Conservation (phyloP, 30 jellyfish, hydroid and myxozoan species). For the Turritopsis rubra region DNA sequence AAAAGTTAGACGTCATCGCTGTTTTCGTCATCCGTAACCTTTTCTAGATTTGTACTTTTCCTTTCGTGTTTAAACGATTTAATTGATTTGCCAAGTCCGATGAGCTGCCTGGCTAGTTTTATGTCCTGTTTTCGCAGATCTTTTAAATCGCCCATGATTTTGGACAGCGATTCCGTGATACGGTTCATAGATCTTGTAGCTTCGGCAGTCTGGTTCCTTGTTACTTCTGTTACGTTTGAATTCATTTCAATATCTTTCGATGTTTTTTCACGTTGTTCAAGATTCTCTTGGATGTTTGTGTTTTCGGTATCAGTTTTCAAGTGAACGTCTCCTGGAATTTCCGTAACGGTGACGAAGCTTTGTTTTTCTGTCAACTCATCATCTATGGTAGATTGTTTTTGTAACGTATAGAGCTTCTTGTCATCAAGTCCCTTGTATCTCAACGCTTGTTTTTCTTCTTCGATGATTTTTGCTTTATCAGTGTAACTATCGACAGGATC, state of each 20-base stretch:
- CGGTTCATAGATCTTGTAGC: slow-evolving; percentile 44
- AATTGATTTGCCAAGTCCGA: slow-evolving; percentile 67
- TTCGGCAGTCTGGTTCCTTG: not conserved
- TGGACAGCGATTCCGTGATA: slow-evolving; percentile 55
- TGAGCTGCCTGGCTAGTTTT: slow-evolving; percentile 60
- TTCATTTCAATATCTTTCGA: not conserved
- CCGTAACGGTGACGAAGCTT: not conserved
- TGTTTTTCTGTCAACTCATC: not conserved
- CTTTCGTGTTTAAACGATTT: slow-evolving; percentile 42
- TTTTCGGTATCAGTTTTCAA: not conserved
- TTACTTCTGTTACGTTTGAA: not conserved
- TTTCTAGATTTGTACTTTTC: not conserved
- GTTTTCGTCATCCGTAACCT: not conserved
- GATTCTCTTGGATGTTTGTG: not conserved
- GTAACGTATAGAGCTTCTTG: not conserved
- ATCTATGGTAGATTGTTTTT: not conserved
- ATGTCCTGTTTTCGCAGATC: slow-evolving; percentile 70
- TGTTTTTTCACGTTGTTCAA: not conserved
- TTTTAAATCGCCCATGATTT: slow-evolving; percentile 70
- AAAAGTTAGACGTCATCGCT: not conserved
- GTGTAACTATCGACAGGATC: not conserved
- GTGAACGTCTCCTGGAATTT: not conserved
- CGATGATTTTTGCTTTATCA: not conserved
- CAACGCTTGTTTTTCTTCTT: not conserved
- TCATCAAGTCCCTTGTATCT: not conserved